Conservation (phyloP, 37 sponge, comb jelly and placozoan species). For the Corticium candelabrum region DNA sequence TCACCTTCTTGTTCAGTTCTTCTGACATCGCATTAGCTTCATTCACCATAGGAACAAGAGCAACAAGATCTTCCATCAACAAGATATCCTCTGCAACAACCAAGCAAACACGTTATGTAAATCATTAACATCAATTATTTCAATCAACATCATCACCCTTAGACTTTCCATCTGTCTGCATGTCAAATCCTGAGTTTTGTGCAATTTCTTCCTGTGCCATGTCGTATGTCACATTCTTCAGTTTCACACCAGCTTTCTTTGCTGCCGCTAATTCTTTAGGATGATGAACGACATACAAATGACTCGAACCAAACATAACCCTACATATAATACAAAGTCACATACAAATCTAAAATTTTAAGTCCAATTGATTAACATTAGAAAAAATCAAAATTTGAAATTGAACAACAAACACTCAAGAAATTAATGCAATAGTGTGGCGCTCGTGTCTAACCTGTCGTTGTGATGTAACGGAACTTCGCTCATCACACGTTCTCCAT, state of each 20-base stretch:
- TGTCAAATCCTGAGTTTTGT: slow-evolving; percentile 50
- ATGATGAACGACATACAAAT: slow-evolving; percentile 68
- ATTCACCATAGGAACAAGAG: slow-evolving; percentile 60
- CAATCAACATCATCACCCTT: slow-evolving; percentile 8
- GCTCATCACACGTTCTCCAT: slow-evolving; percentile 28
- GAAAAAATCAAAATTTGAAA: too few relatives aligned
- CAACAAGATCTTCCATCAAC: slow-evolving; percentile 54
- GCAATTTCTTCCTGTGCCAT: slow-evolving; percentile 62
- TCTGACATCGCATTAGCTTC: slow-evolving; percentile 77
- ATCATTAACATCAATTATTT: neutral
- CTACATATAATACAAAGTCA: slow-evolving; percentile 13
- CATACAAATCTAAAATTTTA: neutral
- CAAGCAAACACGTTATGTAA: neutral
- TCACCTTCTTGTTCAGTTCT: slow-evolving; percentile 62
- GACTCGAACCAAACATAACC: slow-evolving; percentile 45
- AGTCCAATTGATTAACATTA: too few relatives aligned
- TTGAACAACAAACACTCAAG: too few relatives aligned
- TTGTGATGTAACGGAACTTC: slow-evolving; percentile 46
- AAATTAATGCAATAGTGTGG: neutral
- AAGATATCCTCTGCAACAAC: slow-evolving; percentile 47
- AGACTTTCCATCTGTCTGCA: slow-evolving; percentile 40
- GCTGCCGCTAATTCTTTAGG: slow-evolving; percentile 42
- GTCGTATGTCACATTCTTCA: slow-evolving; percentile 46
- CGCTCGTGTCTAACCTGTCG: slow-evolving; percentile 35
- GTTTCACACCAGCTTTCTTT: slow-evolving; percentile 17